A percentile compares a stretch with the other conserved stretches of the same genome.
phyloP scores from a whole-genome alignment of 2,888 invertebrate species.

The Cheilosia pagana region DNA sequence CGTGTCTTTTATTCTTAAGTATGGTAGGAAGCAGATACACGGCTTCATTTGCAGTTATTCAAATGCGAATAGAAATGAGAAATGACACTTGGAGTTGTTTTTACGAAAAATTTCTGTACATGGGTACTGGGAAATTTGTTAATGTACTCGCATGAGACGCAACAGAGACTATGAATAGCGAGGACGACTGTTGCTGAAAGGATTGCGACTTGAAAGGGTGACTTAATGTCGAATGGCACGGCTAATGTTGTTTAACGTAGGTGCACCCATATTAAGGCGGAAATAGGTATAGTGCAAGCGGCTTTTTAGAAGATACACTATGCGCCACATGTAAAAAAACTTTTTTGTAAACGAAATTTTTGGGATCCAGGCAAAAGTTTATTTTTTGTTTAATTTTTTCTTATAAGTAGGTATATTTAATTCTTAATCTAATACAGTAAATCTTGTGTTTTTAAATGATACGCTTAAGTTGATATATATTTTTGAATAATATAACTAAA shows the following conservation, averaged over 20 bases:
- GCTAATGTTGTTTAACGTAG: no score
- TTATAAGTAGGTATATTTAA: no score
- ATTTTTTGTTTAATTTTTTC: no score
- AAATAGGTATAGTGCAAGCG: neutral
- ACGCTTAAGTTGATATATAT: no score
- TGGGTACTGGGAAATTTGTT: neutral
- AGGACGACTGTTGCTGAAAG: neutral
- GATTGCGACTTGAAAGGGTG: neutral
- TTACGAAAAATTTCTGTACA: neutral
- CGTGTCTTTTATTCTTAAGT: neutral
- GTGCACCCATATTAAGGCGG: neutral
- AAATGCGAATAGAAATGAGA: neutral
- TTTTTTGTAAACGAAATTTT: no score
- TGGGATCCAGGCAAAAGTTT: no score
- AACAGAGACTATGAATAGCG: neutral
- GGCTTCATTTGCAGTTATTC: constrained; percentile 1
- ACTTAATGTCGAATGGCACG: no score
- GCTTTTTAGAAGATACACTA: neutral
- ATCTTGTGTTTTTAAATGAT: no score
- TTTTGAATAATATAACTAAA: no score
- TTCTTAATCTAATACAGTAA: no score
- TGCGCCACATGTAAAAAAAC: no score
- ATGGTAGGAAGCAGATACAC: neutral
- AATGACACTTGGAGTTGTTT: neutral
- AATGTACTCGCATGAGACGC: neutral